These are phyloP conservation scores for Phasia obesa DNA, from an alignment of 2,888 invertebrate species.

Conservation along the genomic window DNA sequence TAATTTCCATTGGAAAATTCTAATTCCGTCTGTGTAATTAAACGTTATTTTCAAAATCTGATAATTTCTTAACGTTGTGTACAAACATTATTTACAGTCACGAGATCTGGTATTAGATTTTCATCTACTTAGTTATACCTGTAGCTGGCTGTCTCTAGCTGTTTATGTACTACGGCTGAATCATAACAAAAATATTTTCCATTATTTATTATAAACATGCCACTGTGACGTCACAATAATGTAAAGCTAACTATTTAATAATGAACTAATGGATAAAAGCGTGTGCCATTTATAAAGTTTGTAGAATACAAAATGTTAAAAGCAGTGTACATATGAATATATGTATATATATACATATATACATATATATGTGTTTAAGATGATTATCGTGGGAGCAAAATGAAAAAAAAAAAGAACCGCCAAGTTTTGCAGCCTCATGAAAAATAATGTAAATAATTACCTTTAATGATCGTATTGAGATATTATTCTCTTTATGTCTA, in stretches of 20 bases:
- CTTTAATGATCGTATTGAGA: not conserved
- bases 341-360: too few relatives aligned
- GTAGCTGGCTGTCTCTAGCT: not conserved
- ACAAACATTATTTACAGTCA: too few relatives aligned
- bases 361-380: not conserved
- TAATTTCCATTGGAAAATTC: too few relatives aligned
- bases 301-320: too few relatives aligned
- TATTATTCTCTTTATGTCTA: slow-evolving; percentile 8
- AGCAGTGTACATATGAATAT: too few relatives aligned
- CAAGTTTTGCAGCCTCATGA: slow-evolving; percentile 28
- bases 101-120: too few relatives aligned
- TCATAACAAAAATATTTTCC: slow-evolving; percentile 47
- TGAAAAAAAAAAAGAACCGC: slow-evolving; percentile 39
- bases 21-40: slow-evolving; percentile 10
- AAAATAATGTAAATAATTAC: slow-evolving; percentile 52
- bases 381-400: slow-evolving; percentile 44
- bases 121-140: not conserved
- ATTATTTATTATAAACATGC: slow-evolving; percentile 29
- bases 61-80: not conserved
- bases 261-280: slow-evolving; percentile 12
- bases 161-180: slow-evolving; percentile 3
- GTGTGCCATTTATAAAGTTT: slow-evolving; percentile 7
- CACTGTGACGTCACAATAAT: slow-evolving; percentile 55
- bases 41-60: slow-evolving; percentile 16
- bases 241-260: slow-evolving; percentile 26